Conservation (phyloP, 1,140 invertebrate species). For the Drosophila elegans region DNA sequence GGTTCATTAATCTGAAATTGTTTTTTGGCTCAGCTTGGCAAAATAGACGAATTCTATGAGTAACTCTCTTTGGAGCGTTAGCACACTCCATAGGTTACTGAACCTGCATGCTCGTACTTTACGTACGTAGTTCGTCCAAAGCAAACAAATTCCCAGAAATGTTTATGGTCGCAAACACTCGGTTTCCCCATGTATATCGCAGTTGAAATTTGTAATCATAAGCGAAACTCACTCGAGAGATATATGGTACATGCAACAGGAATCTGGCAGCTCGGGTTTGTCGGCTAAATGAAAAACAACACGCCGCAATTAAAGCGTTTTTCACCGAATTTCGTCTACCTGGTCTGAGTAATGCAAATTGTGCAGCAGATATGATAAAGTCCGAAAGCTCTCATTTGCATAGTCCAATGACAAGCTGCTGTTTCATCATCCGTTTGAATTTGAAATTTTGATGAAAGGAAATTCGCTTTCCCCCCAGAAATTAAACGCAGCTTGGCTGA, state of each 20-base stretch:
- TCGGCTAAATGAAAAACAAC: constrained; percentile 38
- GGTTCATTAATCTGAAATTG: constrained; percentile 43
- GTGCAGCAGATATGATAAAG: constrained; percentile 15
- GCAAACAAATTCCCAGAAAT: constrained; percentile 40
- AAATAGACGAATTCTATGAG: constrained; percentile 28
- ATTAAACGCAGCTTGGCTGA: constrained; percentile 15
- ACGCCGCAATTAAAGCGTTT: constrained; percentile 27
- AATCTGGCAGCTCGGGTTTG: constrained; percentile 25
- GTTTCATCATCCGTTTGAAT: not conserved
- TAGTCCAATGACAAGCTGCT: not conserved
- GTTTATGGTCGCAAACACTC: constrained; percentile 23
- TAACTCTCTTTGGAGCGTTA: constrained; percentile 25
- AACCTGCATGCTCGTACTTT: constrained; percentile 20
- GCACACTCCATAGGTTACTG: constrained; percentile 36
- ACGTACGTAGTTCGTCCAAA: constrained; percentile 11
- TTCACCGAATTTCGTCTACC: constrained; percentile 21
- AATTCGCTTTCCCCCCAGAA: constrained; percentile 16
- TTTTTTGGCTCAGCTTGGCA: constrained; percentile 32
- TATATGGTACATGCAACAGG: constrained; percentile 17
- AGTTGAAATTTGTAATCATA: constrained; percentile 17
- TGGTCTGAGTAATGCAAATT: constrained; percentile 26
- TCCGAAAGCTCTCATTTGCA: constrained; percentile 23
- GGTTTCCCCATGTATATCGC: constrained; percentile 6
- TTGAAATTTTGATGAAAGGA: constrained; percentile 27
- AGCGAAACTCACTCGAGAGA: not conserved